A percentile compares a stretch with the other conserved stretches of the same genome.
Conservation (phyloP, 2,113 vertebrate species). For the Phodopus roborovskii region DNA sequence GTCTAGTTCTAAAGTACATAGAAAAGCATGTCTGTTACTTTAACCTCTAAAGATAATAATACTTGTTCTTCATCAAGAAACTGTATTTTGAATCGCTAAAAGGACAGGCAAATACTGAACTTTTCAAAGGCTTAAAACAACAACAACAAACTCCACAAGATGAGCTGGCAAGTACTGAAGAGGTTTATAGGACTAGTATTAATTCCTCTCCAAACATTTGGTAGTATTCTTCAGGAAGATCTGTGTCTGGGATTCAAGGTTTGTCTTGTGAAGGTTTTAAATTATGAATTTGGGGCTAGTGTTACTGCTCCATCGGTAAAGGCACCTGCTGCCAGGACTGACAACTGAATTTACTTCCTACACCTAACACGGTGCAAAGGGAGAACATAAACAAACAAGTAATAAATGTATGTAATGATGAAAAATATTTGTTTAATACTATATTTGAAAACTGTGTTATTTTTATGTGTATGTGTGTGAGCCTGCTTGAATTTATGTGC, state of each 20-base stretch:
- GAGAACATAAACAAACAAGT: neutral
- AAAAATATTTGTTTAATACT: neutral
- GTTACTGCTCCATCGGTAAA: neutral
- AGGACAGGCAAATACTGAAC: neutral
- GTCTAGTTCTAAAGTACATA: neutral
- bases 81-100: neutral
- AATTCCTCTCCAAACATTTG: slow-evolving; percentile 31
- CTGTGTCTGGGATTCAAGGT: neutral
- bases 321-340: neutral
- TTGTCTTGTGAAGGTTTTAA: neutral
- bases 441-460: neutral
- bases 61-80: neutral
- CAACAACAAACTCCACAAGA: neutral
- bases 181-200: neutral
- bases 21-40: neutral
- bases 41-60: neutral
- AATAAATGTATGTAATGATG: neutral
- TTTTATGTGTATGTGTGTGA: neutral
- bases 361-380: neutral
- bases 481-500: neutral
- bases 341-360: neutral
- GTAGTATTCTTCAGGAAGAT: neutral
- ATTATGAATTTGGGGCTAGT: neutral
- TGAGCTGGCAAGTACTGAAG: neutral
- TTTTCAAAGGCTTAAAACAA: neutral